Evolutionary conservation across 2,888 invertebrate species (phyloP).

Genomic region (Lasioglossum zephyrum): DNA sequence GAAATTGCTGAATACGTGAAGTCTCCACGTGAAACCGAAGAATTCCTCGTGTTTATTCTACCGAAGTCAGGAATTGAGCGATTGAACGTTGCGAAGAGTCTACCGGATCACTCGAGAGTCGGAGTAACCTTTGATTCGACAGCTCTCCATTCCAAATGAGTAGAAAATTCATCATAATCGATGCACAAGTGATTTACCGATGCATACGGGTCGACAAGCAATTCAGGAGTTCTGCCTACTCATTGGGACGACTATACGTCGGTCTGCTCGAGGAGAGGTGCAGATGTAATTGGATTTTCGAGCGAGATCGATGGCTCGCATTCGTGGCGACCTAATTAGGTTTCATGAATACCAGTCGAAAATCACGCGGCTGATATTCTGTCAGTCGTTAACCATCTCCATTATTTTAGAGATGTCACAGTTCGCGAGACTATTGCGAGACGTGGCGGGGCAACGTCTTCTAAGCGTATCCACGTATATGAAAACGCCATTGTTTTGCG

Average conservation of each 20-base stretch:
- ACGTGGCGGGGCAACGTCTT: neutral
- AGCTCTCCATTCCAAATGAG: neutral
- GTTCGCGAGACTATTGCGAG: constrained; percentile 24
- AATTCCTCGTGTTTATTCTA: neutral
- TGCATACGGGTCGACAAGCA: constrained; percentile 58
- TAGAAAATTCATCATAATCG: constrained; percentile 40
- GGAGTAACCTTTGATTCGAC: neutral
- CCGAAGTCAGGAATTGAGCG: neutral
- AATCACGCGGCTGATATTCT: constrained; percentile 64
- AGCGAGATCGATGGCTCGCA: constrained; percentile 63
- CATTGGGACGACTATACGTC: constrained; percentile 60
- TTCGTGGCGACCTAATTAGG: constrained; percentile 74
- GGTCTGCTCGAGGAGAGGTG: constrained; percentile 53
- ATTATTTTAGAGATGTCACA: constrained; percentile 41
- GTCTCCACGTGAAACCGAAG: too few relatives aligned
- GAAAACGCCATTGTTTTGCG: neutral
- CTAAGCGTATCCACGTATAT: neutral
- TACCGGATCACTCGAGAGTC: neutral
- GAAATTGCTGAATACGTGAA: too few relatives aligned
- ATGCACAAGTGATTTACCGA: constrained; percentile 49
- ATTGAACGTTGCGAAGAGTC: neutral
- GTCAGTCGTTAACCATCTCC: constrained; percentile 46
- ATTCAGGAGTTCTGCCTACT: constrained; percentile 57
- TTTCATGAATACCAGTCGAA: constrained; percentile 72
- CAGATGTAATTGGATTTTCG: constrained; percentile 70